These are phyloP conservation scores for Tridacna crocea DNA, from an alignment of 2,888 invertebrate genomes.

Conservation along the genomic window DNA sequence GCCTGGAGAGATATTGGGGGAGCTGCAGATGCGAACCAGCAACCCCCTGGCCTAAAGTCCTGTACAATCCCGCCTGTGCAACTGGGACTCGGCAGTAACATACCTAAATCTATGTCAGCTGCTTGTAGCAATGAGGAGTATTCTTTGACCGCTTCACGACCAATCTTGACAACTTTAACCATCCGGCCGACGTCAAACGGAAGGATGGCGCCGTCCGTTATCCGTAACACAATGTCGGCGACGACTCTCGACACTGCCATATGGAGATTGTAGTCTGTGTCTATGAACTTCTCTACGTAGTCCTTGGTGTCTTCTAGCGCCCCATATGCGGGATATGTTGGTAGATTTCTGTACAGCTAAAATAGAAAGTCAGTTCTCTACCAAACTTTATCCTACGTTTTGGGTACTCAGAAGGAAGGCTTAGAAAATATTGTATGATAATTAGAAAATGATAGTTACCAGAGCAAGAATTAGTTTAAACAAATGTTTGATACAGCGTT, in stretches of 20 bases:
- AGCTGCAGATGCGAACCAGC: no score
- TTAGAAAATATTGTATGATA: no score
- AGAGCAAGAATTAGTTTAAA: no score
- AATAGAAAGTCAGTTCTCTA: conserved; percentile 29
- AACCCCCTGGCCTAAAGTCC: no score
- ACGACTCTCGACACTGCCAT: conserved; percentile 73
- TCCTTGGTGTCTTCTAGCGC: conserved; percentile 83
- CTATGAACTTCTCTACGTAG: conserved; percentile 80
- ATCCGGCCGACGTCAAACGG: conserved; percentile 73
- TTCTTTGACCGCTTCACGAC: conserved; percentile 52
- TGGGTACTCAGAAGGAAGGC: no score
- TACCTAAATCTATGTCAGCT: conserved; percentile 60
- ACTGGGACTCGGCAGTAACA: neutral
- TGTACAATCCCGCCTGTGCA: no score
- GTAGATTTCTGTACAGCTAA: conserved; percentile 71
- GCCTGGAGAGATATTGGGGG: no score
- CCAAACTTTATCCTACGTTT: no score
- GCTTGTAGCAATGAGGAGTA: conserved; percentile 43
- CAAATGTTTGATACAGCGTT: no score
- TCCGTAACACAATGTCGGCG: conserved; percentile 75
- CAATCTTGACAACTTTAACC: conserved; percentile 62
- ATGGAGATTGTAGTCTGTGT: conserved; percentile 80
- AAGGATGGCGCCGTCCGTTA: conserved; percentile 76
- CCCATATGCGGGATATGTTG: conserved; percentile 82
- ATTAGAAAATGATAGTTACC: no score